Percentiles rank a stretch among this genome's conserved stretches.
Conservation (phyloP, 2,113 vertebrate species). For the Piaya cayana region DNA sequence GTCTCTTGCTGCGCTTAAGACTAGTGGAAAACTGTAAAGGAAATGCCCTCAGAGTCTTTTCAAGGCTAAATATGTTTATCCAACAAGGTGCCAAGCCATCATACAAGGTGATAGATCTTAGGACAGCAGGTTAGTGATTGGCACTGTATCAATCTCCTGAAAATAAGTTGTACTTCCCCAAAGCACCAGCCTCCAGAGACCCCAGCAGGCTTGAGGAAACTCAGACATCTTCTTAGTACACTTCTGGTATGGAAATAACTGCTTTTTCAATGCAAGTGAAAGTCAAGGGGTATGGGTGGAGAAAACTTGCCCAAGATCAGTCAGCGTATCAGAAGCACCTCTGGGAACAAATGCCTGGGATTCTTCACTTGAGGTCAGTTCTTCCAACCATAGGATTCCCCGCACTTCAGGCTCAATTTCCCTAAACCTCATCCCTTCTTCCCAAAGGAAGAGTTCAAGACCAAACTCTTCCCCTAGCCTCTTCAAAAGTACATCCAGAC, state of each 20-base stretch:
- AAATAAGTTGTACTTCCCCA: background rate
- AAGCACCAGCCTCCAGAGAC: background rate
- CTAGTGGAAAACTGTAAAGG: background rate
- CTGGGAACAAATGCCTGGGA: background rate
- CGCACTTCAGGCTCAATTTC: background rate
- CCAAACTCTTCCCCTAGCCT: background rate
- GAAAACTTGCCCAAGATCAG: background rate
- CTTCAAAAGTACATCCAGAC: background rate
- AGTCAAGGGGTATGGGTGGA: background rate
- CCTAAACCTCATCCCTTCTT: background rate
- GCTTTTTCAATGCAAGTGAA: background rate
- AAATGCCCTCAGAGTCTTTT: background rate
- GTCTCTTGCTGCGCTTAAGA: background rate
- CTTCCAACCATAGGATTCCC: background rate
- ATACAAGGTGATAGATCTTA: rapidly evolving
- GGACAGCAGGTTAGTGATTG: background rate
- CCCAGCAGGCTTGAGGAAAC: background rate
- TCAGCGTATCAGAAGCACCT: background rate
- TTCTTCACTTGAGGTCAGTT: background rate
- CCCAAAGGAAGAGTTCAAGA: background rate
- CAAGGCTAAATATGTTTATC: background rate
- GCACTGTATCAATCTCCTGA: background rate
- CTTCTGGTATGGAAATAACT: background rate
- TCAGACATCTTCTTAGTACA: background rate
- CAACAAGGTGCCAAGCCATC: background rate